A percentile compares a stretch with the other conserved stretches of the same genome.
Conservation (phyloP, 2,888 invertebrate species). For the Osmoderma eremita region DNA sequence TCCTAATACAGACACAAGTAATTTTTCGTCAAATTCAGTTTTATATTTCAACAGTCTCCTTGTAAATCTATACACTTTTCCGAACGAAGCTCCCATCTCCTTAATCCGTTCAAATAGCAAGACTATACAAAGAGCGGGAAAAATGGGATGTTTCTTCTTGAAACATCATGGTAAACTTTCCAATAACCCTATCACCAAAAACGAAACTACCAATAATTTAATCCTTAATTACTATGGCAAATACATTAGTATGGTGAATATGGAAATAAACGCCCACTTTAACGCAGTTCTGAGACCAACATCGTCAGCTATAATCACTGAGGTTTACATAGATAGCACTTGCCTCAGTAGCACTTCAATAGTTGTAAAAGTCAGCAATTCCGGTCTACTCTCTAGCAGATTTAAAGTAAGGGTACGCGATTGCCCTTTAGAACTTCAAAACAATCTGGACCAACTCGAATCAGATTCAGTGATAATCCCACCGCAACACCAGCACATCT, state of each 20-base stretch:
- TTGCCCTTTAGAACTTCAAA: conserved; percentile 64
- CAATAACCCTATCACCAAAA: conserved; percentile 60
- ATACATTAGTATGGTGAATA: conserved; percentile 68
- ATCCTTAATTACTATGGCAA: conserved; percentile 65
- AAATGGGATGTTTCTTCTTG: conserved; percentile 65
- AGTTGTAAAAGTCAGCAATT: conserved; percentile 70
- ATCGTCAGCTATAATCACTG: conserved; percentile 68
- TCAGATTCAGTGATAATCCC: conserved; percentile 65
- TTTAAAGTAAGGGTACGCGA: conserved; percentile 59
- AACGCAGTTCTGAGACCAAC: conserved; percentile 60
- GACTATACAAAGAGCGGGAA: conserved; percentile 58
- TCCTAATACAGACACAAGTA: too few relatives aligned
- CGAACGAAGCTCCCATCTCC: too few relatives aligned
- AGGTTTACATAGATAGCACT: conserved; percentile 69
- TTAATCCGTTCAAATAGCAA: too few relatives aligned
- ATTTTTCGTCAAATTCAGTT: too few relatives aligned
- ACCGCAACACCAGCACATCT: conserved; percentile 68
- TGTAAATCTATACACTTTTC: too few relatives aligned
- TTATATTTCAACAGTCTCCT: too few relatives aligned
- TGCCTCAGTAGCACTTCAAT: conserved; percentile 65
- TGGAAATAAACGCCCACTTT: conserved; percentile 63
- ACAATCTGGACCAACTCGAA: conserved; percentile 61
- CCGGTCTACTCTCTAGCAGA: conserved; percentile 67
- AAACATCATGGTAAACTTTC: conserved; percentile 65
- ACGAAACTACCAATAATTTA: conserved; percentile 58